Evolutionary conservation across 1,140 invertebrate species (phyloP).

Genomic region (Caenorhabditis elegans): DNA sequence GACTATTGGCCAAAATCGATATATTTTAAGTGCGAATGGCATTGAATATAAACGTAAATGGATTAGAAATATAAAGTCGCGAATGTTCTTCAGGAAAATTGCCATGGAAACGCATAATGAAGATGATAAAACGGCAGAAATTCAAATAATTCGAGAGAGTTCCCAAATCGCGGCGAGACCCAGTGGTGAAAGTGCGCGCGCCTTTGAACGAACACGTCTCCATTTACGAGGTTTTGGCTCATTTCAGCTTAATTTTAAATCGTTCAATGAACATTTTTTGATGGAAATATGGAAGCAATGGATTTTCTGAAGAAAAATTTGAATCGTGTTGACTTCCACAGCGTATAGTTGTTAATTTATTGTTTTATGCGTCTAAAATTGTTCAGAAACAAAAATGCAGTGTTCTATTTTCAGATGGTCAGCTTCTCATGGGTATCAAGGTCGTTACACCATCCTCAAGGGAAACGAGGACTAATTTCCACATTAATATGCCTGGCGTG

Average conservation of each 20-base stretch:
- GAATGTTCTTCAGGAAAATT: neutral
- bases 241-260: neutral
- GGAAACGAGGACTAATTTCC: constrained; percentile 10
- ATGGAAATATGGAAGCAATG: neutral
- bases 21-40: no score
- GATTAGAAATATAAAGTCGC: neutral
- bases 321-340: no score
- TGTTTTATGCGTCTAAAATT: no score
- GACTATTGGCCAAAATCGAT: no score
- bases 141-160: constrained; percentile 13
- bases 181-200: neutral
- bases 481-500: constrained; percentile 23
- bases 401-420: neutral
- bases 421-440: constrained; percentile 13
- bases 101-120: constrained; percentile 8
- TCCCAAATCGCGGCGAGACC: neutral
- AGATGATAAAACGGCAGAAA: neutral
- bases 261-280: neutral
- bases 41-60: no score
- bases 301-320: no score
- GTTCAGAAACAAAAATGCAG: no score
- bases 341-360: no score
- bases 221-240: neutral
- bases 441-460: constrained; percentile 29
- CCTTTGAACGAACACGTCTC: neutral